Evolutionary conservation across 2,888 invertebrate species (phyloP).

Genomic region (Elysia crispata): DNA sequence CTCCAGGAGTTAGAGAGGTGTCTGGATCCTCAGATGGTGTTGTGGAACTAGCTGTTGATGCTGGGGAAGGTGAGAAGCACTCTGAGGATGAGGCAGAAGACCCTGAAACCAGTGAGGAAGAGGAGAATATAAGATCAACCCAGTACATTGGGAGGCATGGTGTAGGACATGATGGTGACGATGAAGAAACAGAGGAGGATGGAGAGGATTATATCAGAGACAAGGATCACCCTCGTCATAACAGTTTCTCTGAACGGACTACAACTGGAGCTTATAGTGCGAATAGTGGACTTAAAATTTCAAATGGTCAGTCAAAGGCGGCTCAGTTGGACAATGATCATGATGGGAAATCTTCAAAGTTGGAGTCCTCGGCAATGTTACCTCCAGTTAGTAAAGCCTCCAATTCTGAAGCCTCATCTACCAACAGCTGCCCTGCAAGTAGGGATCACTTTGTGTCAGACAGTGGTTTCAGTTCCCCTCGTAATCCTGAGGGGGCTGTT

Average conservation of each 20-base stretch:
- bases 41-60: neutral
- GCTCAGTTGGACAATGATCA: neutral
- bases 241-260: neutral
- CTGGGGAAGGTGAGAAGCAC: neutral
- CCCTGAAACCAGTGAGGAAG: neutral
- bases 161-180: neutral
- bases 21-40: constrained; percentile 24
- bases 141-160: neutral
- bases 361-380: no score
- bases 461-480: constrained; percentile 69
- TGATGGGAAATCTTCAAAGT: no score
- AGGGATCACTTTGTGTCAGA: constrained; percentile 56
- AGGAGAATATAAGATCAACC: neutral
- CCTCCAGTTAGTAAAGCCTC: neutral
- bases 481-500: constrained; percentile 51
- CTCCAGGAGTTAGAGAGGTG: constrained; percentile 9
- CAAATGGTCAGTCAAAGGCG: neutral
- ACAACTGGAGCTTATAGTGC: neutral
- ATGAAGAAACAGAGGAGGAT: constrained; percentile 1
- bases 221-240: neutral
- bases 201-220: neutral
- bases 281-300: constrained; percentile 17
- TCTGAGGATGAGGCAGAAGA: neutral
- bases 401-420: neutral
- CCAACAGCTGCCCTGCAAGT: no score